These are phyloP conservation scores for Polydrusus cervinus DNA, from an alignment of 2,888 invertebrate genomes.

Conservation along the genomic window DNA sequence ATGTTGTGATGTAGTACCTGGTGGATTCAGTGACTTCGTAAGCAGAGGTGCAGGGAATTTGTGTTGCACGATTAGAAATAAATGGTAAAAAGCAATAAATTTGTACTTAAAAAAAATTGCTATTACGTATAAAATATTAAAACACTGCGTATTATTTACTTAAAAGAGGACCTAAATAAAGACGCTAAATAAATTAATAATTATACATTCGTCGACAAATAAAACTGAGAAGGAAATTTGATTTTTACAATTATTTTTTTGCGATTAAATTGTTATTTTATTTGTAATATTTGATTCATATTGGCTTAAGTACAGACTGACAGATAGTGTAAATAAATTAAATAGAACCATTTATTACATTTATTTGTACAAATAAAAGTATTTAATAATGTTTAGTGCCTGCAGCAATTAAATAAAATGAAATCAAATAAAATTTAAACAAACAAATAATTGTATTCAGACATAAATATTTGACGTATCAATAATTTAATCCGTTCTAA, in stretches of 20 bases:
- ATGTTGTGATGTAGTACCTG: slow-evolving; percentile 21
- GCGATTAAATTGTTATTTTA: too few relatives aligned
- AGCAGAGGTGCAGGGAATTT: not conserved
- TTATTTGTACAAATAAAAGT: slow-evolving; percentile 3
- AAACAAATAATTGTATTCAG: slow-evolving; percentile 28
- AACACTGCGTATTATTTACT: too few relatives aligned
- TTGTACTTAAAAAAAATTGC: too few relatives aligned
- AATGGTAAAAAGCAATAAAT: not conserved
- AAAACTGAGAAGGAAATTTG: too few relatives aligned
- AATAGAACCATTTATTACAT: not conserved
- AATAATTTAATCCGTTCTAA: slow-evolving; percentile 42
- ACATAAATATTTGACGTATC: slow-evolving; percentile 25
- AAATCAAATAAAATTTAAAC: slow-evolving; percentile 30
- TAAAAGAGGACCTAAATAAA: too few relatives aligned
- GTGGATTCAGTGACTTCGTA: not conserved
- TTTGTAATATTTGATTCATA: too few relatives aligned
- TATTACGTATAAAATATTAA: too few relatives aligned
- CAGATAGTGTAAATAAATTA: not conserved
- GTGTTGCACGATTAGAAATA: not conserved
- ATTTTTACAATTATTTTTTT: too few relatives aligned
- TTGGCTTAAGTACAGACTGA: too few relatives aligned
- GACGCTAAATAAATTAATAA: too few relatives aligned
- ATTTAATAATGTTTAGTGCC: not conserved
- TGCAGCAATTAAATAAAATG: not conserved
- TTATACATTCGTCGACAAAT: too few relatives aligned